Evolutionary conservation across 2,797 vertebrate genomes (phyloP).

Genomic region (Perodicticus potto): DNA sequence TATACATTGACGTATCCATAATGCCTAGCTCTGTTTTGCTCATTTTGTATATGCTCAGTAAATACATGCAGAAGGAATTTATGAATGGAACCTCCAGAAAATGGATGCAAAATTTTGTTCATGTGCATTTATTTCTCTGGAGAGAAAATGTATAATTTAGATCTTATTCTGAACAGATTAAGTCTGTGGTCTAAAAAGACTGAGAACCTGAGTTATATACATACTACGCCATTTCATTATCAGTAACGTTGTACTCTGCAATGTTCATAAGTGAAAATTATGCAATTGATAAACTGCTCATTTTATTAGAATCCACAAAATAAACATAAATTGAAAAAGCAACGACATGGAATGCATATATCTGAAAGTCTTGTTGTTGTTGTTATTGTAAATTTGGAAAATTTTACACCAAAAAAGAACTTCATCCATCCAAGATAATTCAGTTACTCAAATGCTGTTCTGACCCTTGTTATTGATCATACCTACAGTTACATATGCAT

Average conservation of each 20-base stretch:
- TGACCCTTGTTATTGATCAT: background rate
- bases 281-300: background rate
- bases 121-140: background rate
- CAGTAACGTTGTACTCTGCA: background rate
- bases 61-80: conserved; percentile 26
- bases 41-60: conserved; percentile 20
- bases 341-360: background rate
- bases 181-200: background rate
- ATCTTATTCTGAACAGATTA: background rate
- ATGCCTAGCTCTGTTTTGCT: background rate
- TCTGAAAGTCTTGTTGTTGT: background rate
- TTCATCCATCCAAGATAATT: background rate
- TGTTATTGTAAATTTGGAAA: background rate
- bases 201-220: background rate
- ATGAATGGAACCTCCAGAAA: background rate
- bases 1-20: conserved; percentile 9
- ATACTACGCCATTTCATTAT: background rate
- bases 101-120: background rate
- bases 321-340: conserved; percentile 2
- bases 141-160: conserved; percentile 24
- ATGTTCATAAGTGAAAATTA: background rate
- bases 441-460: conserved; percentile 30
- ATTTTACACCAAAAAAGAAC: background rate
- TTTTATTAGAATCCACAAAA: conserved; percentile 26
- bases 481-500: background rate